These are phyloP conservation scores for Nothoprocta perdicaria DNA, from an alignment of 2,113 vertebrate genomes.

Conservation along the genomic window DNA sequence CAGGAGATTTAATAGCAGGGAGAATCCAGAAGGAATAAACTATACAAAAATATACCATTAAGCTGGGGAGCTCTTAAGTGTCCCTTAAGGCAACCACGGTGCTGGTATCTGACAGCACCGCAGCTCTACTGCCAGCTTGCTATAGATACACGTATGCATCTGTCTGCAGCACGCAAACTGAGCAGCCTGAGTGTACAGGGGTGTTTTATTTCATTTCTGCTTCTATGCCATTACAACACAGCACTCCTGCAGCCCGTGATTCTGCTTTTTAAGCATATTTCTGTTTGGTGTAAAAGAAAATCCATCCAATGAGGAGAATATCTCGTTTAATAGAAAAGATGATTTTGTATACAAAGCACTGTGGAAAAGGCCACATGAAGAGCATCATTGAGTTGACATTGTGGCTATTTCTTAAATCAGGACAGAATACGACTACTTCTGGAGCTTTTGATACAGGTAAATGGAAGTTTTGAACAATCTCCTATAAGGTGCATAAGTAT, in stretches of 20 bases:
- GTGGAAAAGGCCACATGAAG: conserved; percentile 44
- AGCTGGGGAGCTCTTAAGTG: not conserved
- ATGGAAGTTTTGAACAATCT: not conserved
- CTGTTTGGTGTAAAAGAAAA: conserved; percentile 11
- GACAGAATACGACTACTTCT: conserved; percentile 12
- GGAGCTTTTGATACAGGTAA: conserved; percentile 33
- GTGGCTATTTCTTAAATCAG: conserved; percentile 27
- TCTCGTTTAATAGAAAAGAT: conserved; percentile 49
- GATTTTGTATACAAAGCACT: conserved; percentile 22
- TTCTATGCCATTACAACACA: not conserved
- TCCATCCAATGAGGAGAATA: not conserved
- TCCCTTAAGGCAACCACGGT: not conserved
- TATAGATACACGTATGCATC: not conserved
- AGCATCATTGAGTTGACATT: not conserved
- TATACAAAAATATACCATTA: not conserved
- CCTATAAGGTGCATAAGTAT: conserved; percentile 52
- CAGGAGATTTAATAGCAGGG: not conserved
- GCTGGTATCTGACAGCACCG: not conserved
- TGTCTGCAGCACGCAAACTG: accelerated
- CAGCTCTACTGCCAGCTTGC: not conserved
- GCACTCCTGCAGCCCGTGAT: not conserved
- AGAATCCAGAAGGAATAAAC: not conserved
- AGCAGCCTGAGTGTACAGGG: accelerated
- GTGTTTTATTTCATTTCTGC: not conserved
- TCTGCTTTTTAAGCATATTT: not conserved